These are phyloP conservation scores for Peromyscus aztecus DNA, from an alignment of 2,797 vertebrate genomes.

Conservation along the genomic window DNA sequence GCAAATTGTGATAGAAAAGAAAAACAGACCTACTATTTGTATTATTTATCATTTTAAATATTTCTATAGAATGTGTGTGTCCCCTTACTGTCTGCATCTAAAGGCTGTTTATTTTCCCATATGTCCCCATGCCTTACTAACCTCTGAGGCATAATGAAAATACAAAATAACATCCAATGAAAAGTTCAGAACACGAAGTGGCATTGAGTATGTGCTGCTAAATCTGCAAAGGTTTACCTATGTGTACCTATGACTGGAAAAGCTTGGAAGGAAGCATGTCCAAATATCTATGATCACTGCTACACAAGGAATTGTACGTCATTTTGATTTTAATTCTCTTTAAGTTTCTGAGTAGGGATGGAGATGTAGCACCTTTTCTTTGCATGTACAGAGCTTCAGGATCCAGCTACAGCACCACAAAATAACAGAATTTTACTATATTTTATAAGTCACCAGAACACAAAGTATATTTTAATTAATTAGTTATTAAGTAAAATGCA, in stretches of 20 bases:
- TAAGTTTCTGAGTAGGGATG: constrained; percentile 34
- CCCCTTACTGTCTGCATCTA: neutral
- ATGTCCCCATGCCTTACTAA: neutral
- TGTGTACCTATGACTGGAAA: neutral
- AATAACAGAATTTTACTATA: neutral
- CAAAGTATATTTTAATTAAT: constrained; percentile 39
- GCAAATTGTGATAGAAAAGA: neutral
- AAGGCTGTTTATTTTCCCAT: neutral
- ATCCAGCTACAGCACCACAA: neutral
- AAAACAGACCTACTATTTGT: constrained; percentile 51
- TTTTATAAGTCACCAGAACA: constrained; percentile 48
- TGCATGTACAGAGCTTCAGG: neutral
- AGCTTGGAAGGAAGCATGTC: constrained; percentile 1
- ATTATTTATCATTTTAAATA: constrained; percentile 41
- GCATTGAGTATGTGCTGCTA: neutral
- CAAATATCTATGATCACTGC: constrained; percentile 27
- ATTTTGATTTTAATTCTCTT: constrained; percentile 42
- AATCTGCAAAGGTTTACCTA: neutral
- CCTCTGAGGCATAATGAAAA: neutral
- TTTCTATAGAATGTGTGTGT: constrained; percentile 27
- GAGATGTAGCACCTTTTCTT: neutral
- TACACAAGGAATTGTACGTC: neutral
- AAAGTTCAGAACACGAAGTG: constrained; percentile 11
- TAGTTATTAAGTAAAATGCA: constrained; percentile 3
- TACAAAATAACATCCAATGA: constrained; percentile 25